Evolutionary conservation across 2,797 vertebrate species (phyloP).

Genomic region (Trachurus trachurus): DNA sequence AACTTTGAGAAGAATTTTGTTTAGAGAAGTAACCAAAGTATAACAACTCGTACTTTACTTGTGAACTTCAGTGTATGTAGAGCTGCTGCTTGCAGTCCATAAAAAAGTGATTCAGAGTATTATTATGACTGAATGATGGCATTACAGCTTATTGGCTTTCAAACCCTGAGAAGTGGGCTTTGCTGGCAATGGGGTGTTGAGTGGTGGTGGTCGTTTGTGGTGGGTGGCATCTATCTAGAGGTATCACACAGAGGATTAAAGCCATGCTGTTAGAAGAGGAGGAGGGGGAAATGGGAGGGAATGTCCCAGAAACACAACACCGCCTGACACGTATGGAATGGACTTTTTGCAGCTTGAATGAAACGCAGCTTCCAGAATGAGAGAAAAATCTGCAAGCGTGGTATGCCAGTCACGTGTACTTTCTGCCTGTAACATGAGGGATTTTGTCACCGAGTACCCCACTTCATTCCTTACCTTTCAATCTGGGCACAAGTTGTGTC

Average conservation of each 20-base stretch:
- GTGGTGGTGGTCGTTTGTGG: neutral
- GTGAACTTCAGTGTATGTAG: neutral
- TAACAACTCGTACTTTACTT: neutral
- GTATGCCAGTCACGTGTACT: slow-evolving; percentile 13
- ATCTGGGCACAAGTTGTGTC: too few species aligned
- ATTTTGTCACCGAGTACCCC: neutral
- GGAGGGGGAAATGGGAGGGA: slow-evolving; percentile 56
- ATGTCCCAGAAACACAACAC: slow-evolving; percentile 80
- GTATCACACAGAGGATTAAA: slow-evolving; percentile 77
- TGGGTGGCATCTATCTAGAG: slow-evolving; percentile 43
- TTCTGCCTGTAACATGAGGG: slow-evolving; percentile 42
- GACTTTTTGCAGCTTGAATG: slow-evolving; percentile 53
- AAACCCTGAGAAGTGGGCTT: slow-evolving; percentile 44
- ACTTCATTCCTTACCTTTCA: slow-evolving; percentile 15
- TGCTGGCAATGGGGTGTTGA: slow-evolving; percentile 36
- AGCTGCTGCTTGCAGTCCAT: neutral
- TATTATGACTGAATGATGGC: slow-evolving; percentile 21
- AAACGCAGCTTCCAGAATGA: slow-evolving; percentile 61
- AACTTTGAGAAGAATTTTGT: too few species aligned
- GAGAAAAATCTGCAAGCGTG: slow-evolving; percentile 61
- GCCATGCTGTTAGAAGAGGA: slow-evolving; percentile 48
- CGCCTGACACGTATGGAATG: slow-evolving; percentile 78
- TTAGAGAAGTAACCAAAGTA: too few species aligned
- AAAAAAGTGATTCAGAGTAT: slow-evolving; percentile 6
- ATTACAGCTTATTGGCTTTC: slow-evolving; percentile 42